phyloP scores from a whole-genome alignment of 2,113 vertebrate species.

The Nothocercus nigrocapillus region DNA sequence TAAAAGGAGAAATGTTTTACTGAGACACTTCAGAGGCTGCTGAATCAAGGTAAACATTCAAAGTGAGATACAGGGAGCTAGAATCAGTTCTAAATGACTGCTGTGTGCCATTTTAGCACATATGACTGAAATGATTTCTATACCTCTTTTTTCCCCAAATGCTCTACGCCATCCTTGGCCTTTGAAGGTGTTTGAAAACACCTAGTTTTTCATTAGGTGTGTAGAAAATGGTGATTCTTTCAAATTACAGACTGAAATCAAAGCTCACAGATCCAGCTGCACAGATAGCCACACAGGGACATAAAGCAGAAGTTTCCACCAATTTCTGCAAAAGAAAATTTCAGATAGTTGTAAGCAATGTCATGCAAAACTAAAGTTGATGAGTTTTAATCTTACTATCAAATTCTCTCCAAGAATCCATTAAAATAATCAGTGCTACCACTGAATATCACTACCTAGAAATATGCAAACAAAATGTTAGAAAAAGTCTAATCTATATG shows the following conservation, averaged over 20 bases:
- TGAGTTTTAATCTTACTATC: neutral
- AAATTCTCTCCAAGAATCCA: neutral
- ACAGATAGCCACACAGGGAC: neutral
- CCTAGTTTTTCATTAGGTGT: neutral
- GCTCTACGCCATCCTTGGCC: neutral
- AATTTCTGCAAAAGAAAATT: neutral
- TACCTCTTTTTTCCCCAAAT: neutral
- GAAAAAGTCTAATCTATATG: neutral
- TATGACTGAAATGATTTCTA: neutral
- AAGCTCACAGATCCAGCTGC: neutral
- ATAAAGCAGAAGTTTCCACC: neutral
- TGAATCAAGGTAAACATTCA: neutral
- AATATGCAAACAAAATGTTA: neutral
- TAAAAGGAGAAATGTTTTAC: neutral
- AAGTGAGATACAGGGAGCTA: neutral
- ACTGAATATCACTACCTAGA: neutral
- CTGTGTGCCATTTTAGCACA: neutral
- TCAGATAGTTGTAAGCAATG: neutral
- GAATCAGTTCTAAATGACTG: neutral
- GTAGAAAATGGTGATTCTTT: neutral
- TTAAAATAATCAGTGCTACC: neutral
- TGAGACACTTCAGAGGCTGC: neutral
- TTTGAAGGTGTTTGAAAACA: neutral
- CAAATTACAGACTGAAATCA: neutral
- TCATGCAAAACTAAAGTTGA: neutral